Evolutionary conservation across 1,140 invertebrate species (phyloP).

Genomic region (Rhopalosiphum padi): DNA sequence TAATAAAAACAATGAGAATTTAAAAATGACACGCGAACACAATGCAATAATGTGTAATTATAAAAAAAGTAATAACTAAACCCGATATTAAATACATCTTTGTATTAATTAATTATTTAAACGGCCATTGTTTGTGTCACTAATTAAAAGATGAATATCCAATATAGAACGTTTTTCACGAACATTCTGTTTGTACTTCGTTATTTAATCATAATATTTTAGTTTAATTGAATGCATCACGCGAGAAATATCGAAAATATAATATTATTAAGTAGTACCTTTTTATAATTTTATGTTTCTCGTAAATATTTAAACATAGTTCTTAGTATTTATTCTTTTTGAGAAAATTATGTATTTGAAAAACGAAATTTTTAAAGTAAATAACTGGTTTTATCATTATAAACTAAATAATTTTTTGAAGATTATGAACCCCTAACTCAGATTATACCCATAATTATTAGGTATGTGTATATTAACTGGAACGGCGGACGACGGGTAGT

Average conservation of each 20-base stretch:
- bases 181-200: conserved; percentile 41
- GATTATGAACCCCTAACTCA: neutral
- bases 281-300: neutral
- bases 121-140: neutral
- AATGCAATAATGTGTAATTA: conserved; percentile 21
- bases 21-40: conserved; percentile 42
- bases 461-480: neutral
- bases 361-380: neutral
- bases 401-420: neutral
- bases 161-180: neutral
- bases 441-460: neutral
- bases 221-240: conserved; percentile 18
- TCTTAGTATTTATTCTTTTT: neutral
- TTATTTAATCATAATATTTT: conserved; percentile 21
- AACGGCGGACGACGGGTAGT: neutral
- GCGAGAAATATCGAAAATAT: conserved; percentile 16
- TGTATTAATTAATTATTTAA: conserved; percentile 48
- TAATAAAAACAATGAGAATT: conserved; percentile 27
- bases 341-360: neutral
- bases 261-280: neutral
- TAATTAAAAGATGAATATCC: conserved; percentile 32
- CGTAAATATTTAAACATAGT: neutral
- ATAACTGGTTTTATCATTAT: neutral
- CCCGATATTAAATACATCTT: conserved; percentile 1
- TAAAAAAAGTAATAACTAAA: conserved; percentile 13